Conservation (phyloP, 2,797 vertebrate species). For the Emys orbicularis region DNA sequence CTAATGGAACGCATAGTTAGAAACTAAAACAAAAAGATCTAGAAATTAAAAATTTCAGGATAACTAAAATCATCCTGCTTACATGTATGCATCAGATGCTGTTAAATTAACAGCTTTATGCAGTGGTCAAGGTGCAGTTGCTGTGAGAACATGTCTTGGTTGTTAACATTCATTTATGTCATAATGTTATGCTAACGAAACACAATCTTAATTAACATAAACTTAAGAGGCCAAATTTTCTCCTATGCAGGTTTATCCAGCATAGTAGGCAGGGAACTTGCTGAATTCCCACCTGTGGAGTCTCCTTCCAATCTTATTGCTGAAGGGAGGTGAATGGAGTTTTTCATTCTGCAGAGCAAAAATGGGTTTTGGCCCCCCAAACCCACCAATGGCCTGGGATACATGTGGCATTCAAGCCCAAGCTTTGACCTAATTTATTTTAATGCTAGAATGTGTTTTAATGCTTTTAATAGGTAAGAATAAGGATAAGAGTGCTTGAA, state of each 20-base stretch:
- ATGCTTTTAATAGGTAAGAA: not conserved
- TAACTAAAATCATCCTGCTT: not conserved
- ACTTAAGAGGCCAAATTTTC: not conserved
- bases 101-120: not conserved
- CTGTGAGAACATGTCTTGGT: conserved; percentile 3
- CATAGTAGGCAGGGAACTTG: not conserved
- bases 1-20: not conserved
- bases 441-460: not conserved
- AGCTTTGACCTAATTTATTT: not conserved
- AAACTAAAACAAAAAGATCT: not conserved
- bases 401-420: not conserved
- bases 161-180: not conserved
- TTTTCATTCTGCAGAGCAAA: conserved; percentile 57
- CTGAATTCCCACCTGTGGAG: conserved; percentile 3
- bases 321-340: conserved; percentile 57
- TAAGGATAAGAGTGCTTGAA: not conserved
- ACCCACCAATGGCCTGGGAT: not conserved
- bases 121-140: conserved; percentile 21
- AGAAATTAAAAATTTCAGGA: not conserved
- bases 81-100: not conserved
- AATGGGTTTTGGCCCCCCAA: rapidly evolving
- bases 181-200: not conserved
- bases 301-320: not conserved
- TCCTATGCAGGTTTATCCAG: not conserved
- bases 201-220: not conserved